A percentile compares a stretch with the other conserved stretches of the same genome.
phyloP scores from a whole-genome alignment of 2,888 invertebrate genomes.

The Limnephilus auricula region DNA sequence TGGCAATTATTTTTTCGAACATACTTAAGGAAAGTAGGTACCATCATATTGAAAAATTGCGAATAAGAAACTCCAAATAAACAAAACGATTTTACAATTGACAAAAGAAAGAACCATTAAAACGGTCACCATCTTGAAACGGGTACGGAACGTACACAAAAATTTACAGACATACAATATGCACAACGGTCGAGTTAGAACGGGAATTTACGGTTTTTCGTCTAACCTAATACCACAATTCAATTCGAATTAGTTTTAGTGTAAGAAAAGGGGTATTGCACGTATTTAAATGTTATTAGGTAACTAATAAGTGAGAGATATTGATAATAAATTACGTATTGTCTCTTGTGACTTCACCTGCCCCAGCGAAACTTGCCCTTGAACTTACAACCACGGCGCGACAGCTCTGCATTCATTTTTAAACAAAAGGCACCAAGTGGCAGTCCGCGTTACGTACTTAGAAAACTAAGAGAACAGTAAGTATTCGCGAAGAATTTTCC shows the following conservation, averaged over 20 bases:
- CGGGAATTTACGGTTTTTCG: neutral
- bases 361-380: neutral
- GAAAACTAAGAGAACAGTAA: neutral
- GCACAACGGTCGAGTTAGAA: too few species aligned
- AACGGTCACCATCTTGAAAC: too few species aligned
- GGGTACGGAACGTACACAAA: too few species aligned
- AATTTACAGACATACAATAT: too few species aligned
- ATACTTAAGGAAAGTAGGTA: too few species aligned
- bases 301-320: neutral
- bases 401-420: neutral
- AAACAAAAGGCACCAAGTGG: neutral
- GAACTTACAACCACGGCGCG: neutral
- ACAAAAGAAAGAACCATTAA: too few species aligned
- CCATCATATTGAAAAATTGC: too few species aligned
- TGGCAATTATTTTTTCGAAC: too few species aligned
- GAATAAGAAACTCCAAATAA: too few species aligned
- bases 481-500: neutral
- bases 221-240: neutral
- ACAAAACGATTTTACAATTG: too few species aligned
- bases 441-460: neutral
- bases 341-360: conserved; percentile 16
- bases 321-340: neutral
- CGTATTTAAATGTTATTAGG: neutral
- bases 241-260: too few species aligned
- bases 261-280: neutral